phyloP scores from a whole-genome alignment of 2,113 vertebrate genomes.

The Nematolebias whitei region DNA sequence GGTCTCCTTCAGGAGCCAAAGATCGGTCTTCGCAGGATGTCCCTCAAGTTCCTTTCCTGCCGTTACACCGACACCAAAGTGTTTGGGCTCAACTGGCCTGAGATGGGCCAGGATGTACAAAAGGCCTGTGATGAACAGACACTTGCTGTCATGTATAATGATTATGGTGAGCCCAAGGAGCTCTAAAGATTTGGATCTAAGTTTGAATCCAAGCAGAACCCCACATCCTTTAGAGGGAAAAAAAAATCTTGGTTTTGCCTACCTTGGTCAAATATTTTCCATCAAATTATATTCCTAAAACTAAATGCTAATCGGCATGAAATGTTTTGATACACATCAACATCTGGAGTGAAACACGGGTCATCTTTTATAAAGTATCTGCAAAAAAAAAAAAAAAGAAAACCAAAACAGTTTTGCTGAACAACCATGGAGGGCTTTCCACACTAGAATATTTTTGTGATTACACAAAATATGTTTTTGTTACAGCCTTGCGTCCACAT shows the following conservation, averaged over 20 bases:
- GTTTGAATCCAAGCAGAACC: background rate
- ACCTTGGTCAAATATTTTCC: background rate
- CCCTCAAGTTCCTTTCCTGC: constrained; percentile 92
- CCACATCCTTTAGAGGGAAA: constrained; percentile 6
- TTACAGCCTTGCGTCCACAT: too few species aligned
- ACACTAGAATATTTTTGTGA: too few species aligned
- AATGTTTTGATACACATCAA: background rate
- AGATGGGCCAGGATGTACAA: constrained; percentile 90
- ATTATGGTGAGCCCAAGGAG: constrained; percentile 94
- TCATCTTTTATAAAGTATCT: too few species aligned
- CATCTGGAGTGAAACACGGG: too few species aligned
- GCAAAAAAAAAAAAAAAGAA: too few species aligned
- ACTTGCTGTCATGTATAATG: constrained; percentile 92
- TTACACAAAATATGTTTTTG: too few species aligned
- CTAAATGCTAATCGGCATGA: background rate
- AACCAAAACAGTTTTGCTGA: too few species aligned
- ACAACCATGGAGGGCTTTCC: too few species aligned
- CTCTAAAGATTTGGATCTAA: constrained; percentile 74
- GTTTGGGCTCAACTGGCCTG: constrained; percentile 90
- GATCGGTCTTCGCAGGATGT: constrained; percentile 88
- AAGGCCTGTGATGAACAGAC: constrained; percentile 95
- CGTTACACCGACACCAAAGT: constrained; percentile 96
- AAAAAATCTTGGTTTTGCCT: constrained; percentile 18
- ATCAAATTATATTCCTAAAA: background rate
- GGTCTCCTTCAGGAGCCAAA: constrained; percentile 93